A percentile compares a stretch with the other conserved stretches of the same genome.
Conservation (phyloP, 2,888 invertebrate genomes). For the Diaperis boleti region DNA sequence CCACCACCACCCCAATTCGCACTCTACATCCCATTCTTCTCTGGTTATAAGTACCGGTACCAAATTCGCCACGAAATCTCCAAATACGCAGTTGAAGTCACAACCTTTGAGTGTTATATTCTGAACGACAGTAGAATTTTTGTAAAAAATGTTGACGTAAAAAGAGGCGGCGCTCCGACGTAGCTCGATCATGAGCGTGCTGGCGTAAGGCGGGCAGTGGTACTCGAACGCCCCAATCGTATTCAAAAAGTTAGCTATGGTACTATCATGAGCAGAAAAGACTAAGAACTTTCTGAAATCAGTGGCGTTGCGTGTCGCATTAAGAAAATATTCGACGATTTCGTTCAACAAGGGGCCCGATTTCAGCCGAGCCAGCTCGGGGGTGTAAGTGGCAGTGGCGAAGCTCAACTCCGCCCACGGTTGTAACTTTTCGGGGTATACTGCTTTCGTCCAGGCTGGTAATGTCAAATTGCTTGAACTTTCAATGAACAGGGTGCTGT, state of each 20-base stretch:
- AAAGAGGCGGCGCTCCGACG: slow-evolving; percentile 59
- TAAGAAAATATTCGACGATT: slow-evolving; percentile 74
- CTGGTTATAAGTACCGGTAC: slow-evolving; percentile 70
- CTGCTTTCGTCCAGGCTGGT: slow-evolving; percentile 59
- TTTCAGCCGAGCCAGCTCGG: slow-evolving; percentile 71
- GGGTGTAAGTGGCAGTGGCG: slow-evolving; percentile 69
- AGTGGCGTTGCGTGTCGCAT: slow-evolving; percentile 45
- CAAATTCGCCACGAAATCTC: slow-evolving; percentile 71
- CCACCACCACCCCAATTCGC: slow-evolving; percentile 61
- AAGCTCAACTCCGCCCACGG: slow-evolving; percentile 76
- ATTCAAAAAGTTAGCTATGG: slow-evolving; percentile 80
- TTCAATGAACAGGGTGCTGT: slow-evolving; percentile 79
- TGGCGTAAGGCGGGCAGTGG: slow-evolving; percentile 77
- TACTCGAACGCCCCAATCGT: slow-evolving; percentile 77
- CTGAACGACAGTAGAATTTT: slow-evolving; percentile 69
- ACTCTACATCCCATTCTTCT: slow-evolving; percentile 77
- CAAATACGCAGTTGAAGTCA: slow-evolving; percentile 70
- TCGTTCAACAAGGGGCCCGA: slow-evolving; percentile 78
- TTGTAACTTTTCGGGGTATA: slow-evolving; percentile 74
- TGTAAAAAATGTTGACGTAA: slow-evolving; percentile 70
- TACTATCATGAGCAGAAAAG: slow-evolving; percentile 87
- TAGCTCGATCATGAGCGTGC: slow-evolving; percentile 80
- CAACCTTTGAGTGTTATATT: not conserved
- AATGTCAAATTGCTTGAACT: slow-evolving; percentile 70
- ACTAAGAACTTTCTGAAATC: slow-evolving; percentile 72